Evolutionary conservation across 2,113 vertebrate genomes (phyloP), one percentile per base, ranked within the genome.

Genomic region (Acrocephalus kingi): DNA sequence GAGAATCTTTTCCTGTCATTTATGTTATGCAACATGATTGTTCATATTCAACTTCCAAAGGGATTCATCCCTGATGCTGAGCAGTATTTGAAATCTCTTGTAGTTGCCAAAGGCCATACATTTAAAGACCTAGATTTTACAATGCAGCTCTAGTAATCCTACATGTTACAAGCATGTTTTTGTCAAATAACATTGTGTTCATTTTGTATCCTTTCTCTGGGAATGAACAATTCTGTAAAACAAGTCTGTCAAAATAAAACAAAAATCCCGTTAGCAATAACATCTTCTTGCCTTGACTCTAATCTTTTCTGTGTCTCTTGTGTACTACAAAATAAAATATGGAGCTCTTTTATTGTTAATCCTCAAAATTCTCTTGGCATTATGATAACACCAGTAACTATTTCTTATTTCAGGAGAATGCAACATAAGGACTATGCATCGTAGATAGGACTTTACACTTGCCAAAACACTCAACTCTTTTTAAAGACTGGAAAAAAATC

Each of bases 201-300:
- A 98, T 98, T 98, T 98, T n/a, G 91, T 94, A 85, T 93, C 92
- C 89, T 91, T 92, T 78, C 55, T 93, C 86, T 84, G 81, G 74
- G 97, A 98, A 96, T 98, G 97, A 97, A 96, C 98, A 97, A 56
- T 95, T 98, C 97, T 87, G 96, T 96, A 94, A 84, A 89, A 62
- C 37, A 55, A 77, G 96, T 92, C 97, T 96, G 93, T 93, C 68
- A 77, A 93, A 97, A 95, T 73, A 88, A 94, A 95, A 74, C 87
- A 95, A 78, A 93, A 92, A 97, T 97, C 96, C 55, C 1, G 2
- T 97, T 97, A 97, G 43, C 41, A 33, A 13, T 91, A 94, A 96
- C 71, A 95, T 94, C 75, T 92, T 89, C 89, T 90, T 91, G 96
- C 85, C 74, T 95, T 87, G 87, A 71, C 82, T 92, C 91, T 98